Conservation (phyloP, 2,113 vertebrate genomes). For the Lagopus leucura region DNA sequence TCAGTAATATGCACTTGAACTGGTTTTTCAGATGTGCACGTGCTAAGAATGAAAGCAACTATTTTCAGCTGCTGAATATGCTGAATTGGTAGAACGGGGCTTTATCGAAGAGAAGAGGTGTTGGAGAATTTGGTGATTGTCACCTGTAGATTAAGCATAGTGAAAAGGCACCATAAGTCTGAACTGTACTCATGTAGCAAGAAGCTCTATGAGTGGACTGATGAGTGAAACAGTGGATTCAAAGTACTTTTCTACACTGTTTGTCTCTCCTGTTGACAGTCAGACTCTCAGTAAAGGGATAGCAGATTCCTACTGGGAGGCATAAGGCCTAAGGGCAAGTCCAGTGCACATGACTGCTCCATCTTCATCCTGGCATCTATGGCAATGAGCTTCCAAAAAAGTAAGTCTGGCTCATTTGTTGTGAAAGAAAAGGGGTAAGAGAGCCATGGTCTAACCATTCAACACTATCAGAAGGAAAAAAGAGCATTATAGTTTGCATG, state of each 20-base stretch:
- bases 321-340: background rate
- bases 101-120: slow-evolving; percentile 6
- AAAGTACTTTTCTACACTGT: background rate
- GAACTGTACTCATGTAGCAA: fast-evolving
- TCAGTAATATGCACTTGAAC: background rate
- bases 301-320: background rate
- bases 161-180: background rate
- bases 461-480: background rate
- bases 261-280: background rate
- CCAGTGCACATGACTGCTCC: background rate
- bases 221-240: background rate
- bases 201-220: background rate
- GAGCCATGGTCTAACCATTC: background rate
- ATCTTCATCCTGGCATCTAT: background rate
- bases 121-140: background rate
- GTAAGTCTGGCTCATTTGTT: background rate
- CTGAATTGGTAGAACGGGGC: background rate
- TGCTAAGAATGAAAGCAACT: slow-evolving; percentile 48
- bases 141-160: background rate
- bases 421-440: background rate
- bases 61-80: slow-evolving; percentile 35
- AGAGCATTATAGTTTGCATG: background rate
- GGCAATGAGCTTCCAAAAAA: background rate
- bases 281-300: background rate
- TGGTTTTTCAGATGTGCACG: background rate